Percentiles rank a stretch among this genome's conserved stretches.
phyloP scores from a whole-genome alignment of 2,888 invertebrate species.

The Thelaira solivaga region DNA sequence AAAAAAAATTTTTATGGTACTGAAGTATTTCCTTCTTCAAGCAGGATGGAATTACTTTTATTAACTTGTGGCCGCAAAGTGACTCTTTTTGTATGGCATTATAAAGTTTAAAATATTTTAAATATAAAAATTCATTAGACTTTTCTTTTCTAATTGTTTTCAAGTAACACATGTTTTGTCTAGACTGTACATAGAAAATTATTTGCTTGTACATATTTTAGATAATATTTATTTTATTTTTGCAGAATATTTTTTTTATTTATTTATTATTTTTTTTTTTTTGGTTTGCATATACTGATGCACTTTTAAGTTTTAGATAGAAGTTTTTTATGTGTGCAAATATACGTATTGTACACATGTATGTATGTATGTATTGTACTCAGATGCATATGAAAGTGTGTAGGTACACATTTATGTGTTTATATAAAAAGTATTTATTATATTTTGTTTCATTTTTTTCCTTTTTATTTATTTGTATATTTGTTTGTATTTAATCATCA shows the following conservation, averaged over 20 bases:
- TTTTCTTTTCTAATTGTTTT: slow-evolving; percentile 29
- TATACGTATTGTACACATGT: neutral
- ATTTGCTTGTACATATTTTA: slow-evolving; percentile 38
- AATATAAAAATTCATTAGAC: neutral
- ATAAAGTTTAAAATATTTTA: neutral
- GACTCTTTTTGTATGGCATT: neutral
- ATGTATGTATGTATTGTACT: neutral
- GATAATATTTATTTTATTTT: slow-evolving; percentile 48
- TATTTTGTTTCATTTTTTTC: slow-evolving; percentile 16
- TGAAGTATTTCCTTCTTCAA: too few relatives aligned
- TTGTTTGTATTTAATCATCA: slow-evolving; percentile 55
- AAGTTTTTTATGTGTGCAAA: slow-evolving; percentile 11
- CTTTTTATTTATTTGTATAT: slow-evolving; percentile 7
- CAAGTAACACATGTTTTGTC: slow-evolving; percentile 59
- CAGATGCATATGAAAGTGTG: neutral
- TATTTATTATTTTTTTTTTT: slow-evolving; percentile 10
- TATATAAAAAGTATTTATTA: slow-evolving; percentile 29
- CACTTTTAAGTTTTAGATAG: slow-evolving; percentile 30
- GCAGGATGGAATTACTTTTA: too few relatives aligned
- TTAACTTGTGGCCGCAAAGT: too few relatives aligned
- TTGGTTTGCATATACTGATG: slow-evolving; percentile 6
- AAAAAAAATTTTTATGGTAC: too few relatives aligned
- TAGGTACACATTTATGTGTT: neutral
- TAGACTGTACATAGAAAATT: slow-evolving; percentile 63
- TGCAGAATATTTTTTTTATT: neutral